These are phyloP conservation scores for Serrognathus titanus DNA, from an alignment of 2,888 invertebrate species.

Conservation along the genomic window DNA sequence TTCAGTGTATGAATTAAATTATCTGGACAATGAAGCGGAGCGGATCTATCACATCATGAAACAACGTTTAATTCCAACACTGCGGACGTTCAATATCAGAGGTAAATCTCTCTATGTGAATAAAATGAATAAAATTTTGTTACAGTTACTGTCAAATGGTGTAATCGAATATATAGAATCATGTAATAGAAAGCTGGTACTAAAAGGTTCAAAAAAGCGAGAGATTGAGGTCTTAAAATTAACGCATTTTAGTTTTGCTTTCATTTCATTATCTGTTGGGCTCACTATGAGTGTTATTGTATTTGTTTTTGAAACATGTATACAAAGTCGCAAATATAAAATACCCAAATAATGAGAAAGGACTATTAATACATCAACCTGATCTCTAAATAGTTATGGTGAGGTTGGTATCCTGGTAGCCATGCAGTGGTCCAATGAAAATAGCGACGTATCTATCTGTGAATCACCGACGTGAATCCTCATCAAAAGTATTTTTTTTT, in stretches of 20 bases:
- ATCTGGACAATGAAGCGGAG: background rate
- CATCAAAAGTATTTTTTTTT: too few species aligned
- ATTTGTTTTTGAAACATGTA: background rate
- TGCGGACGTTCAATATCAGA: background rate
- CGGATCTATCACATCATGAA: background rate
- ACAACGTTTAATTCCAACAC: background rate
- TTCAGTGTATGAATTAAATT: background rate
- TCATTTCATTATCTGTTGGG: background rate
- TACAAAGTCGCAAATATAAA: too few species aligned
- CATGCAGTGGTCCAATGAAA: too few species aligned
- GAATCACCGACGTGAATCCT: too few species aligned
- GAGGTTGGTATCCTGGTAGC: too few species aligned
- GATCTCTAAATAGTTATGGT: too few species aligned
- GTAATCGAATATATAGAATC: background rate
- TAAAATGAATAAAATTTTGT: background rate
- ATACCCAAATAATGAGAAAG: too few species aligned
- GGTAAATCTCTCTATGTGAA: background rate
- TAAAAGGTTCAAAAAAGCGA: background rate
- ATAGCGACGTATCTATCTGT: too few species aligned
- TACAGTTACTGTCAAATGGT: background rate
- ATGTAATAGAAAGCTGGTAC: background rate
- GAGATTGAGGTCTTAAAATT: background rate
- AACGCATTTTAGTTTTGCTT: background rate
- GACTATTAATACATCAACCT: too few species aligned
- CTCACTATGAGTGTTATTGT: background rate